These are phyloP conservation scores for Neopelma chrysocephalum DNA, from an alignment of 2,797 vertebrate genomes.

Conservation along the genomic window DNA sequence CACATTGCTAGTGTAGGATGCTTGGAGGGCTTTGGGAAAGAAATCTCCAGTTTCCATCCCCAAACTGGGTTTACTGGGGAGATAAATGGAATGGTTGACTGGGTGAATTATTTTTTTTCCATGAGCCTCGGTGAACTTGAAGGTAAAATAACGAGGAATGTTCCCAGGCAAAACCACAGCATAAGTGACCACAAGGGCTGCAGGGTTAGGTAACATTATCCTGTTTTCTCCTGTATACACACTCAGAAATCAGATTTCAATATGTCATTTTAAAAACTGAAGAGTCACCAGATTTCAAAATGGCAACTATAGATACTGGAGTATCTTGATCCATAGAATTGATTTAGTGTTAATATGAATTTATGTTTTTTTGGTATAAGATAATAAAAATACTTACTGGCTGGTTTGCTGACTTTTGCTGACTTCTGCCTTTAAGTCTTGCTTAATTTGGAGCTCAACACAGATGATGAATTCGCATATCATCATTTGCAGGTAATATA, in stretches of 20 bases:
- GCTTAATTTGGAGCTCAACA: not conserved
- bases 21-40: not conserved
- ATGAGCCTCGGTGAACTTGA: not conserved
- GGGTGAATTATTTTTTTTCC: not conserved
- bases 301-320: not conserved
- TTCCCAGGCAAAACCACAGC: not conserved
- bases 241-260: not conserved
- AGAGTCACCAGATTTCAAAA: not conserved
- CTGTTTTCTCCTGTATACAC: not conserved
- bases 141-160: not conserved
- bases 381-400: not conserved
- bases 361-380: not conserved
- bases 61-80: not conserved
- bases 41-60: not conserved
- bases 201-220: not conserved
- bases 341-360: not conserved
- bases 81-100: not conserved
- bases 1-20: fast-evolving
- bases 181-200: fast-evolving
- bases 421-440: not conserved
- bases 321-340: not conserved
- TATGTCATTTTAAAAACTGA: not conserved
- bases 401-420: not conserved
- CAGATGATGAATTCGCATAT: not conserved
- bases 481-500: not conserved